phyloP scores from a whole-genome alignment of 2,113 vertebrate genomes.

The Dasyprocta punctata region DNA sequence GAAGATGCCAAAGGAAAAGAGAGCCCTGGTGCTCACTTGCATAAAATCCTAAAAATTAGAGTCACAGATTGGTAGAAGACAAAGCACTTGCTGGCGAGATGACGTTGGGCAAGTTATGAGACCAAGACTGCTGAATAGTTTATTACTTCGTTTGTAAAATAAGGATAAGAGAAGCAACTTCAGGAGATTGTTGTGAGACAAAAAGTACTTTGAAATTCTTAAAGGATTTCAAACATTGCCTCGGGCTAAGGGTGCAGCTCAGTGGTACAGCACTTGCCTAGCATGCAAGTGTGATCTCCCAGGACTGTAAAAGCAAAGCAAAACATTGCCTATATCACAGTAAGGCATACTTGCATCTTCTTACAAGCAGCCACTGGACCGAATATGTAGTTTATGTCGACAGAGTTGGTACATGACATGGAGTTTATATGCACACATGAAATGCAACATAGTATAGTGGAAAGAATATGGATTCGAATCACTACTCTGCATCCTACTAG shows the following conservation, averaged over 20 bases:
- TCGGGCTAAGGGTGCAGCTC: background rate
- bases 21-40: background rate
- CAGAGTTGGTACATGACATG: background rate
- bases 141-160: conserved; percentile 36
- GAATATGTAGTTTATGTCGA: background rate
- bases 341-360: background rate
- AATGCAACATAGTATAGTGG: background rate
- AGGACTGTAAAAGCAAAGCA: background rate
- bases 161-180: background rate
- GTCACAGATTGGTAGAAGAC: background rate
- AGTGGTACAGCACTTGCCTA: background rate
- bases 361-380: background rate
- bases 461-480: background rate
- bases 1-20: background rate
- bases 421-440: background rate
- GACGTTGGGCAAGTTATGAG: background rate
- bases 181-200: background rate
- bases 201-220: conserved; percentile 13
- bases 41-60: background rate
- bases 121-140: background rate
- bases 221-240: background rate
- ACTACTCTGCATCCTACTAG: background rate
- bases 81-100: background rate
- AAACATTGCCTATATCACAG: background rate
- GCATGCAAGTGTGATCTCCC: background rate